Percentiles rank a stretch among this genome's conserved stretches.
Conservation (phyloP, 2,888 invertebrate species). For the Tipula confusa region DNA sequence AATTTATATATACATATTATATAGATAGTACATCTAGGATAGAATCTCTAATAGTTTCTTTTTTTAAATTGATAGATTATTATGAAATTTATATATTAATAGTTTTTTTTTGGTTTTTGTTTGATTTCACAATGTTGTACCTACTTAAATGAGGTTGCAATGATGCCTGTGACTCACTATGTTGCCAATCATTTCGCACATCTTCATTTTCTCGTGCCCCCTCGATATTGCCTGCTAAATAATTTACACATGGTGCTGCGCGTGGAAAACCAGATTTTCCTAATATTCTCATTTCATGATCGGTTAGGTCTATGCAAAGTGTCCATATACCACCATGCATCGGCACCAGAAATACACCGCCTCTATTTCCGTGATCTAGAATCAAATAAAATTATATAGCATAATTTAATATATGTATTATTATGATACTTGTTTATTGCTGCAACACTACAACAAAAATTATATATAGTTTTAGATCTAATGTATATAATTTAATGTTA, state of each 20-base stretch:
- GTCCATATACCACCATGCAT: constrained; percentile 92
- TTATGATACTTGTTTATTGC: background rate
- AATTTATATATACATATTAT: background rate
- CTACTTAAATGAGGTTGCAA: constrained; percentile 51
- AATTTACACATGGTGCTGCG: constrained; percentile 72
- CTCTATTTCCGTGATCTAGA: constrained; percentile 51
- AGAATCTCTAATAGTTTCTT: background rate
- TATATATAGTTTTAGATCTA: background rate
- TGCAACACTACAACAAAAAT: background rate
- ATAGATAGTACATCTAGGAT: constrained; percentile 13
- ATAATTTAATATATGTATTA: background rate
- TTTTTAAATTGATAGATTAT: no score
- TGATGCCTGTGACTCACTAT: constrained; percentile 58
- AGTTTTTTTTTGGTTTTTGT: background rate
- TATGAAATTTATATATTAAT: background rate
- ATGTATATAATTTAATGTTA: background rate
- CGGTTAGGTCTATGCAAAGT: constrained; percentile 75
- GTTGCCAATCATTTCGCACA: constrained; percentile 74
- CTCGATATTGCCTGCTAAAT: constrained; percentile 55
- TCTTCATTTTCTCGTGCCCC: constrained; percentile 60
- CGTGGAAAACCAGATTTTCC: constrained; percentile 62
- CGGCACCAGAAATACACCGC: constrained; percentile 69
- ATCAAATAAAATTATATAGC: background rate
- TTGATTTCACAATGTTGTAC: constrained; percentile 36
- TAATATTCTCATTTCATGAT: constrained; percentile 67